A percentile compares a stretch with the other conserved stretches of the same genome.
phyloP scores from a whole-genome alignment of 2,113 vertebrate species.

The Daphoenositta chrysoptera region DNA sequence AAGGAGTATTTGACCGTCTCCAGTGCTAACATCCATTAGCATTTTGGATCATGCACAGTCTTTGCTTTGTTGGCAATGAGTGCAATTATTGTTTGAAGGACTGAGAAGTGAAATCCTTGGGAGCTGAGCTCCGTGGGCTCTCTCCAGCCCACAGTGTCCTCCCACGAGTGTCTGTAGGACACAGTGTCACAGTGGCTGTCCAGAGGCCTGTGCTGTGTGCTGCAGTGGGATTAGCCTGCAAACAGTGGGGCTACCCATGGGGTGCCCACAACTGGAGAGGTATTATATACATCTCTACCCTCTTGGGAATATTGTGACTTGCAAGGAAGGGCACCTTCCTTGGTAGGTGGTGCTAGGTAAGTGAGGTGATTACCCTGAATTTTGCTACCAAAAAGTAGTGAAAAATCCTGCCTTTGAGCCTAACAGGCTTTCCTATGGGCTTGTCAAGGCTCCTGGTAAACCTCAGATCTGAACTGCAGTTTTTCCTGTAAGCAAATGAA shows the following conservation, averaged over 20 bases:
- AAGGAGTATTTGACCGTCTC: background rate
- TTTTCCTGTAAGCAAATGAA: background rate
- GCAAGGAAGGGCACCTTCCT: background rate
- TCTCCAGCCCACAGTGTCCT: background rate
- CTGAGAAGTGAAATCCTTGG: background rate
- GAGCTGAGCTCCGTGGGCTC: background rate
- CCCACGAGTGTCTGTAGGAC: accelerated
- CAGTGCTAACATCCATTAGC: background rate
- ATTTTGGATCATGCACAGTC: background rate
- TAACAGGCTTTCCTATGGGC: background rate
- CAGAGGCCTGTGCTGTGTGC: accelerated
- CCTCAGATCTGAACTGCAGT: background rate
- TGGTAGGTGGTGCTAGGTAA: background rate
- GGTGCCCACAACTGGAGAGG: background rate
- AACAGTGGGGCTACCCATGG: accelerated
- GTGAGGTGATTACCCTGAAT: background rate
- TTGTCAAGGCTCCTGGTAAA: background rate
- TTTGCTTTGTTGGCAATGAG: background rate
- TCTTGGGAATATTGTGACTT: background rate
- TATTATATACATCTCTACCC: background rate
- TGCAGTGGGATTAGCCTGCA: background rate
- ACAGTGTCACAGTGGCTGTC: accelerated
- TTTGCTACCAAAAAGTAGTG: background rate
- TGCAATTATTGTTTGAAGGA: background rate
- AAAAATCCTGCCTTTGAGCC: background rate